A percentile compares a stretch with the other conserved stretches of the same genome.
Evolutionary conservation across 2,797 vertebrate species (phyloP).

Genomic region (Acanthurus lineatus): DNA sequence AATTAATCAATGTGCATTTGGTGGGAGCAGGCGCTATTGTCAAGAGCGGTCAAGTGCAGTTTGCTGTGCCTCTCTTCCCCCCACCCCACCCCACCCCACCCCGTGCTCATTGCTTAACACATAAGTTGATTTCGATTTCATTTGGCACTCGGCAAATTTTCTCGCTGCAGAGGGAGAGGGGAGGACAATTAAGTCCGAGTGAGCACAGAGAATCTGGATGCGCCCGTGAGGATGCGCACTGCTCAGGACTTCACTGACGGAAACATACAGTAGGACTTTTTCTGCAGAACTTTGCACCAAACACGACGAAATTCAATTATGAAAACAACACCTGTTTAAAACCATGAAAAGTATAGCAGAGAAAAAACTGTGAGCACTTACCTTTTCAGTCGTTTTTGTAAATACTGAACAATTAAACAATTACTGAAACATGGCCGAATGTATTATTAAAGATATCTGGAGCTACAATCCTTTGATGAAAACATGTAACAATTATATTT

Average conservation of each 20-base stretch:
- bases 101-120: conserved; percentile 62
- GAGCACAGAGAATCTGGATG: conserved; percentile 24
- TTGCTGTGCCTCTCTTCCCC: conserved; percentile 61
- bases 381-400: no score
- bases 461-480: no score
- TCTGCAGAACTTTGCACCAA: background rate
- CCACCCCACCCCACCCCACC: no score
- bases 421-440: no score
- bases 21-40: conserved; percentile 79
- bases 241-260: background rate
- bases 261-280: background rate
- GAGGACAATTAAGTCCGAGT: conserved; percentile 51
- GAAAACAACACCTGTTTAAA: background rate
- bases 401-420: no score
- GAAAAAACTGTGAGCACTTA: no score
- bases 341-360: background rate
- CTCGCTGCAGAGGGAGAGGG: conserved; percentile 37
- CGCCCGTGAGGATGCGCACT: background rate
- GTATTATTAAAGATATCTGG: no score
- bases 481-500: no score
- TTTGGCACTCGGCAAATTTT: conserved; percentile 65
- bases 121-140: conserved; percentile 76
- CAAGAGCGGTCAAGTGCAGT: conserved; percentile 86
- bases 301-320: background rate
- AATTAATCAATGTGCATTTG: conserved; percentile 88